Evolutionary conservation across 2,113 vertebrate genomes (phyloP).

Genomic region (Vimba vimba): DNA sequence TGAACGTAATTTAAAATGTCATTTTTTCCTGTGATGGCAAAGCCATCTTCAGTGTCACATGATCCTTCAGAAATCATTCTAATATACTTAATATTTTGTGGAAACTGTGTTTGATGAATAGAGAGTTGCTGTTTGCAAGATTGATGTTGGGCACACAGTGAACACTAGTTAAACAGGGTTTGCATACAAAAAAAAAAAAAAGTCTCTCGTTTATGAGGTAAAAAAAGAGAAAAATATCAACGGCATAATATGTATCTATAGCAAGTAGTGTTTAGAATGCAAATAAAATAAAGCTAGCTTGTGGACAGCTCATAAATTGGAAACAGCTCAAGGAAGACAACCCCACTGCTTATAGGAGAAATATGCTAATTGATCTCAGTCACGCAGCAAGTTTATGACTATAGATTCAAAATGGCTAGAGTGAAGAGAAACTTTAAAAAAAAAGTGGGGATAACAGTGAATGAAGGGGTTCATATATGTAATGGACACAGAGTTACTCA

Average conservation of each 20-base stretch:
- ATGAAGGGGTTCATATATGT: neutral
- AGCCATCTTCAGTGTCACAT: neutral
- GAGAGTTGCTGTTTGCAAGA: neutral
- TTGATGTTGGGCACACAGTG: neutral
- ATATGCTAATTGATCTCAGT: neutral
- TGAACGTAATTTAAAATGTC: neutral
- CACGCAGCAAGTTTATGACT: neutral
- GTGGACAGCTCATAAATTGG: constrained; percentile 3
- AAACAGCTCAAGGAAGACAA: neutral
- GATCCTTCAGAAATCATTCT: neutral
- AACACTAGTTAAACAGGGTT: neutral
- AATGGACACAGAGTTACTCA: neutral
- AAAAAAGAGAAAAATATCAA: neutral
- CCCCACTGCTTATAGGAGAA: neutral
- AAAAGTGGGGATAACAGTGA: neutral
- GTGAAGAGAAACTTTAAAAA: neutral
- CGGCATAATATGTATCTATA: neutral
- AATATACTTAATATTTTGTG: neutral
- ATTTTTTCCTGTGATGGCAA: neutral
- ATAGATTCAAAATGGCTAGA: neutral
- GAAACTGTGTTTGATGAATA: neutral
- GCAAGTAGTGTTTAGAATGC: neutral
- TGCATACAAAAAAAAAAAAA: neutral
- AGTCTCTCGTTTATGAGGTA: neutral
- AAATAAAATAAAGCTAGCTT: neutral